Evolutionary conservation across 2,113 vertebrate species (phyloP).

Genomic region (Anhinga rufa): DNA sequence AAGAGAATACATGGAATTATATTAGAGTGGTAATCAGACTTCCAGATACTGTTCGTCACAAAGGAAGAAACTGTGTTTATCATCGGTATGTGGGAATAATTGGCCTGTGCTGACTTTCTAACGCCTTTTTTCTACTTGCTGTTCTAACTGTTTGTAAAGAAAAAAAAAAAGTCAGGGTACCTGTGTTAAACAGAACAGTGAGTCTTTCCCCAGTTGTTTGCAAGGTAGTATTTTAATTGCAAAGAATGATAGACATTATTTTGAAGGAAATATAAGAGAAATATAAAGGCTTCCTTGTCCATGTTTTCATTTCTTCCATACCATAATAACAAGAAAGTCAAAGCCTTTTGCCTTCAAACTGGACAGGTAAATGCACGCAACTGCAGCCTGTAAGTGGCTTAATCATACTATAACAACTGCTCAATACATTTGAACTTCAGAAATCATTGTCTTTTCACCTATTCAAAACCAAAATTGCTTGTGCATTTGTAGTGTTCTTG

Average conservation of each 20-base stretch:
- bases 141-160: not conserved
- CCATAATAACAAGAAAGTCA: not conserved
- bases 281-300: not conserved
- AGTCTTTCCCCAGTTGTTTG: not conserved
- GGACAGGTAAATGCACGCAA: not conserved
- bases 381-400: not conserved
- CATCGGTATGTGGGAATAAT: not conserved
- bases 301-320: not conserved
- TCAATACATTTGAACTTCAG: not conserved
- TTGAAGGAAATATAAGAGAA: not conserved
- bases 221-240: not conserved
- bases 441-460: not conserved
- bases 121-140: not conserved
- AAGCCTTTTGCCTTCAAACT: not conserved
- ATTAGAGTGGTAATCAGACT: not conserved
- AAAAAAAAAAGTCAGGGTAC: too few relatives aligned
- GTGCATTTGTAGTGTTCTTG: not conserved
- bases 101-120: not conserved
- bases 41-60: not conserved
- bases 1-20: not conserved
- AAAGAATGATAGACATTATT: not conserved
- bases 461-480: not conserved
- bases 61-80: not conserved
- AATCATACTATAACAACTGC: not conserved
- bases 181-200: not conserved